Percentiles rank a stretch among this genome's conserved stretches.
phyloP scores from a whole-genome alignment of 1,140 invertebrate genomes.

The Zeugodacus cucurbitae region DNA sequence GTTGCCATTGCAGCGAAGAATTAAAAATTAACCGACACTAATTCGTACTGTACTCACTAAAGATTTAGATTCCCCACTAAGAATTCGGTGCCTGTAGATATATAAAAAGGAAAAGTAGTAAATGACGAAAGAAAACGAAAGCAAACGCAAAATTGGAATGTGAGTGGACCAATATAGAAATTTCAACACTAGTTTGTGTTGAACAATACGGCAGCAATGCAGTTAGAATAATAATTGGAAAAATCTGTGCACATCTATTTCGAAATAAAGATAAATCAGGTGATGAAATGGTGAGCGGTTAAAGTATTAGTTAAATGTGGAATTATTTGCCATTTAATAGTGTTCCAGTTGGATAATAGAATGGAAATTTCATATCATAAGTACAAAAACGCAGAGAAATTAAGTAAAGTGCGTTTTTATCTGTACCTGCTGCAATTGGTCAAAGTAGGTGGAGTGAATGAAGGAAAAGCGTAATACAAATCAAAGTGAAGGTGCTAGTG shows the following conservation, averaged over 20 bases:
- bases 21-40: neutral
- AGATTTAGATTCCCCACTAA: neutral
- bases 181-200: neutral
- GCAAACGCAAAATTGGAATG: neutral
- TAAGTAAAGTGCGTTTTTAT: conserved; percentile 26
- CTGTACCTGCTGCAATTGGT: conserved; percentile 21
- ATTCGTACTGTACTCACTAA: conserved; percentile 1
- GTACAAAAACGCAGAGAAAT: neutral
- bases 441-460: conserved; percentile 7
- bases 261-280: neutral
- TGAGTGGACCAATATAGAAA: conserved; percentile 24
- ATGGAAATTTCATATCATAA: neutral
- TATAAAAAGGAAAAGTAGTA: neutral
- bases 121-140: neutral
- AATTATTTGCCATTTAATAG: neutral
- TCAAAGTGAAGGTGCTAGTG: neutral
- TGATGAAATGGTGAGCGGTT: neutral
- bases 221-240: neutral
- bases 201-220: neutral
- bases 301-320: neutral
- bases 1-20: neutral
- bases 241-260: neutral
- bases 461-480: neutral
- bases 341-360: neutral
- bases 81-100: neutral